phyloP scores from a whole-genome alignment of 2,888 invertebrate genomes.

The Drosophila anomelani region DNA sequence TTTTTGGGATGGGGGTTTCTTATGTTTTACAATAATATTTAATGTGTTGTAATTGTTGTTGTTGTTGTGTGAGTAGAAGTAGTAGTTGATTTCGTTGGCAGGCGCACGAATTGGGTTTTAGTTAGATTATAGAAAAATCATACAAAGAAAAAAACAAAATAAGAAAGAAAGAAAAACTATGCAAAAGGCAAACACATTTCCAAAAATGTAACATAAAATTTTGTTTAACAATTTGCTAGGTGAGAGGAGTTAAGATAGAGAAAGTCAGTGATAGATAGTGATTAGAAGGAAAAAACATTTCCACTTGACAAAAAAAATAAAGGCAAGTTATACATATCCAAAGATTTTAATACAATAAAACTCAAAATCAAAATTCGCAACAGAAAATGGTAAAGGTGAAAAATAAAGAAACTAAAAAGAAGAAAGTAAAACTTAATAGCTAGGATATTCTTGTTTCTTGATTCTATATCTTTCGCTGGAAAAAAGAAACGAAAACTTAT shows the following conservation, averaged over 20 bases:
- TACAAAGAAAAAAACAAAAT: constrained; percentile 2
- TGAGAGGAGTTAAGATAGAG: constrained; percentile 30
- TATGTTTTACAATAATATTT: constrained; percentile 27
- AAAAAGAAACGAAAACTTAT: constrained; percentile 67
- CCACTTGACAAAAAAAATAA: constrained; percentile 13
- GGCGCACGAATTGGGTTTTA: constrained; percentile 39
- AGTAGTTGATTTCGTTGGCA: constrained; percentile 23
- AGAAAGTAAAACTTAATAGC: constrained; percentile 21
- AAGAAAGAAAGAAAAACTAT: constrained; percentile 18
- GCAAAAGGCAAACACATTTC: constrained; percentile 32
- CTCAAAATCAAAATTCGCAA: constrained; percentile 31
- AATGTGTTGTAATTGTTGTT: constrained; percentile 46
- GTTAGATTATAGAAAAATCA: constrained; percentile 16
- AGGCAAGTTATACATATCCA: constrained; percentile 5
- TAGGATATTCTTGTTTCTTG: constrained; percentile 50
- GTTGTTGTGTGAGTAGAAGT: constrained; percentile 47
- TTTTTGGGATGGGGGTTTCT: constrained; percentile 14
- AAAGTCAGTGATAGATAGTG: constrained; percentile 22
- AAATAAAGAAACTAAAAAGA: not conserved
- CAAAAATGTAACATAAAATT: constrained; percentile 26
- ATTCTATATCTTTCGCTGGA: constrained; percentile 59
- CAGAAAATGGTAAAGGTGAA: constrained; percentile 11
- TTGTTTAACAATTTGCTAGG: constrained; percentile 22
- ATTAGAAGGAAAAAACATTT: constrained; percentile 23
- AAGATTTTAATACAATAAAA: constrained; percentile 27